Base-by-base conservation (phyloP, 2,888 invertebrate species). In the Thereva nobilitata region DNA sequence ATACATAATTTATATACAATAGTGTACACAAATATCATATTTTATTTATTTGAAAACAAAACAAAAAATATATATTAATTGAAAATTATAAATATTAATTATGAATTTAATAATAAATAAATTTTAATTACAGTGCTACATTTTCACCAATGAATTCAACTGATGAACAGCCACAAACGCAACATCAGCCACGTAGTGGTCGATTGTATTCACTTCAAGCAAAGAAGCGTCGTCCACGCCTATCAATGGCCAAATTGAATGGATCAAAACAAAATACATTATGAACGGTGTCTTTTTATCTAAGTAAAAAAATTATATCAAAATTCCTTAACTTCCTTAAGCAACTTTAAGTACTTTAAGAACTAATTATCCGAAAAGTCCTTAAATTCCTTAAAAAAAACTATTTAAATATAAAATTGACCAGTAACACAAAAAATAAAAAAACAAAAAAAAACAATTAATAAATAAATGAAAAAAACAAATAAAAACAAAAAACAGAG, bases 191-290 rank as follows among this genome's bases (percentile, higher is more conserved):
- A 64, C 78, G 80, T 71, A 80, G 77, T 71, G 78, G 78, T 37
- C 76, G 80, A 34, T 72, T 80, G 12, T 80, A 80, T 73, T 80
- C 80, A 56, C 71, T 80, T 69, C 80, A 81, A 75, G 77, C 80
- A 54, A 80, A 79, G 70, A 74, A 76, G 73, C 79, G 79, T 72
- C 77, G 79, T 72, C 73, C 77, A 69, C 76, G 78, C 71, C 77
- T 76, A 61, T 72, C 76, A 57, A 72, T 76, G 68, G 74, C 76
- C 68, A 76, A 75, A 66, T 71, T 76, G 67, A 73, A 72, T 66
- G 77, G 76, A 45, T 74, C 72, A 72, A 80, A 80, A 71, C 80
- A 80, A 73, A 77, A 80, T 55, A 79, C 80, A 68, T 78, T 80
- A 72, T 80, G 78, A 78, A 72, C 70, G 66, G 68, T 66, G 47